Percentiles rank a stretch among this genome's conserved stretches.
These are phyloP conservation scores for Acanthosoma haemorrhoidale DNA, from an alignment of 2,888 invertebrate genomes.

Conservation along the genomic window DNA sequence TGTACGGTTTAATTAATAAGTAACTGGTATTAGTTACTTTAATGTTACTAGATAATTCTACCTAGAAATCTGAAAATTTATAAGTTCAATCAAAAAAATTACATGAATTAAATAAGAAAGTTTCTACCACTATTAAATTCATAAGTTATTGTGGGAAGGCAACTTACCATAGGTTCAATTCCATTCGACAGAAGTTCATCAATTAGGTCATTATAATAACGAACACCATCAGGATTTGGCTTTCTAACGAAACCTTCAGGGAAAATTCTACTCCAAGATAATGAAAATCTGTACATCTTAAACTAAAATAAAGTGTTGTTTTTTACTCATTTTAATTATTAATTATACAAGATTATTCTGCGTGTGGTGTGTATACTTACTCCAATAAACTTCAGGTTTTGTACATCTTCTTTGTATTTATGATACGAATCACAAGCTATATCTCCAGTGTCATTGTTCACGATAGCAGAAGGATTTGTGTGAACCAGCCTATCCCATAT, in stretches of 20 bases:
- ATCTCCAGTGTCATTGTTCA: slow-evolving; percentile 55
- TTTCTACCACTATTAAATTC: too few relatives aligned
- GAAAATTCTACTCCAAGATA: slow-evolving; percentile 70
- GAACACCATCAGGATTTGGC: slow-evolving; percentile 64
- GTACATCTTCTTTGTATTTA: slow-evolving; percentile 56
- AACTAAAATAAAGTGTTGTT: slow-evolving; percentile 30
- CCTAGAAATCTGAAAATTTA: too few relatives aligned
- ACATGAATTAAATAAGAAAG: too few relatives aligned
- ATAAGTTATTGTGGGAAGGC: too few relatives aligned
- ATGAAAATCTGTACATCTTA: slow-evolving; percentile 64
- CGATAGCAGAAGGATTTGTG: slow-evolving; percentile 50
- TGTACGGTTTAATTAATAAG: too few relatives aligned
- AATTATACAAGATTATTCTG: too few relatives aligned
- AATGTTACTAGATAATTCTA: too few relatives aligned
- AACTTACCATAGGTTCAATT: slow-evolving; percentile 49
- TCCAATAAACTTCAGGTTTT: slow-evolving; percentile 53
- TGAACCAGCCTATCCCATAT: slow-evolving; percentile 64
- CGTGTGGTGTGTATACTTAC: slow-evolving; percentile 44
- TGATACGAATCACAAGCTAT: slow-evolving; percentile 63
- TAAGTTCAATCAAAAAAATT: too few relatives aligned
- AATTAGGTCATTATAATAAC: slow-evolving; percentile 71
- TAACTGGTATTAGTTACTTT: too few relatives aligned
- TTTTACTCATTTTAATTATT: not conserved
- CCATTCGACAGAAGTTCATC: slow-evolving; percentile 57
- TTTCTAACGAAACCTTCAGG: slow-evolving; percentile 62